Evolutionary conservation across 1,140 invertebrate genomes (phyloP).

Genomic region (Drosophila funebris): DNA sequence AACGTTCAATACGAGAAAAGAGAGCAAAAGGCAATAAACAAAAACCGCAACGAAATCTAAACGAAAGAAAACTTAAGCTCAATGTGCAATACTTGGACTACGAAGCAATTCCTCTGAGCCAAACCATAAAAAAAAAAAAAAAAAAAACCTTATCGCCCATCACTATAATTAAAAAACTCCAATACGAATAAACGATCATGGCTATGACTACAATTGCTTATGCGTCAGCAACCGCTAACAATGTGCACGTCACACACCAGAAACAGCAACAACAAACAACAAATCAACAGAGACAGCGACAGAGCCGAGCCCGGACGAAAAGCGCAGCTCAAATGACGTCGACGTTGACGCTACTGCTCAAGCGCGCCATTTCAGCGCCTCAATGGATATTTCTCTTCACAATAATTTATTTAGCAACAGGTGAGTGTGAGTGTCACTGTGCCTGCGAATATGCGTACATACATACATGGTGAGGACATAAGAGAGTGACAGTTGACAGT

Average conservation of each 20-base stretch:
- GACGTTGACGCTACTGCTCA: constrained; percentile 61
- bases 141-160: constrained; percentile 22
- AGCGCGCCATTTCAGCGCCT: constrained; percentile 72
- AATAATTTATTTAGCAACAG: constrained; percentile 80
- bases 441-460: constrained; percentile 1
- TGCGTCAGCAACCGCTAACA: constrained; percentile 63
- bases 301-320: constrained; percentile 74
- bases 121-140: constrained; percentile 30
- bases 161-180: constrained; percentile 18
- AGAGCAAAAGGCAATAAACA: constrained; percentile 53
- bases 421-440: constrained; percentile 54
- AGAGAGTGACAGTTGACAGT: constrained; percentile 30
- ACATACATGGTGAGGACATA: constrained; percentile 32
- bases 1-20: constrained; percentile 13
- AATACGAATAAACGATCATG: constrained; percentile 68
- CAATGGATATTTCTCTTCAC: constrained; percentile 81
- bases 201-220: constrained; percentile 55
- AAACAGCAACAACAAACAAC: constrained; percentile 46
- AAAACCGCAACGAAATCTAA: constrained; percentile 35
- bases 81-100: constrained; percentile 29
- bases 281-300: constrained; percentile 37
- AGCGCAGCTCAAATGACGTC: constrained; percentile 75
- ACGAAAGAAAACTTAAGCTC: constrained; percentile 34
- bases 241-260: constrained; percentile 46
- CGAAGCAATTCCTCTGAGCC: constrained; percentile 12